A percentile compares a stretch with the other conserved stretches of the same genome.
phyloP scores from a whole-genome alignment of 2,888 invertebrate species.

The Patella depressa region DNA sequence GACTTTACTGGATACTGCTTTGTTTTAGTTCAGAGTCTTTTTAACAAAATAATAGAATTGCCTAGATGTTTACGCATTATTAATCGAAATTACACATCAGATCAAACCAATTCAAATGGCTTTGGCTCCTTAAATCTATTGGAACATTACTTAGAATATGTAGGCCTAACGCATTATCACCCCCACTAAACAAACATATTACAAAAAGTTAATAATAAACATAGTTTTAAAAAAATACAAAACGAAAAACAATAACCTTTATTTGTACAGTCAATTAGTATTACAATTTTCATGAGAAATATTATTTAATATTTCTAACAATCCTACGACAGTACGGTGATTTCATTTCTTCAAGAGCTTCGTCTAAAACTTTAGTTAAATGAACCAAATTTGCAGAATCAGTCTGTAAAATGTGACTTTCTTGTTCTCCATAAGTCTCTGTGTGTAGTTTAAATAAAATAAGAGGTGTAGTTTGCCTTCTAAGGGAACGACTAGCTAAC shows the following conservation, averaged over 20 bases:
- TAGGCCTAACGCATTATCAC: too few relatives aligned
- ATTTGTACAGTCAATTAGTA: not conserved
- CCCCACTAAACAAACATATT: too few relatives aligned
- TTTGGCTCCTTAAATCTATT: too few relatives aligned
- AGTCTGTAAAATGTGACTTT: constrained; percentile 71
- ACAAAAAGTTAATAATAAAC: not conserved
- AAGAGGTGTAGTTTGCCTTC: constrained; percentile 62
- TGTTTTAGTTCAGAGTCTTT: too few relatives aligned
- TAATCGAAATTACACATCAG: too few relatives aligned
- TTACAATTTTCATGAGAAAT: not conserved
- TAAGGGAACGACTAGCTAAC: constrained; percentile 65
- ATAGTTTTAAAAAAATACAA: not conserved
- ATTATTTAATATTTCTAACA: constrained; percentile 68
- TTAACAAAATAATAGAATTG: too few relatives aligned
- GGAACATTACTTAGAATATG: too few relatives aligned
- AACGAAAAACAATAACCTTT: not conserved
- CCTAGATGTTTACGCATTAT: too few relatives aligned
- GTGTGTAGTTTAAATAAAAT: constrained; percentile 63
- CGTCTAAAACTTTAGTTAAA: constrained; percentile 77
- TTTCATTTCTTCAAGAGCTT: constrained; percentile 77
- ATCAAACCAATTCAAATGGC: too few relatives aligned
- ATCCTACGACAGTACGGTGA: constrained; percentile 73
- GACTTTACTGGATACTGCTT: too few relatives aligned
- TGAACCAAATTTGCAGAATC: constrained; percentile 78
- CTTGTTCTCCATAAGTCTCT: constrained; percentile 48